Evolutionary conservation across 2,888 invertebrate genomes (phyloP), one percentile per base, ranked within the genome.

Genomic region (Oxytorus armatus): DNA sequence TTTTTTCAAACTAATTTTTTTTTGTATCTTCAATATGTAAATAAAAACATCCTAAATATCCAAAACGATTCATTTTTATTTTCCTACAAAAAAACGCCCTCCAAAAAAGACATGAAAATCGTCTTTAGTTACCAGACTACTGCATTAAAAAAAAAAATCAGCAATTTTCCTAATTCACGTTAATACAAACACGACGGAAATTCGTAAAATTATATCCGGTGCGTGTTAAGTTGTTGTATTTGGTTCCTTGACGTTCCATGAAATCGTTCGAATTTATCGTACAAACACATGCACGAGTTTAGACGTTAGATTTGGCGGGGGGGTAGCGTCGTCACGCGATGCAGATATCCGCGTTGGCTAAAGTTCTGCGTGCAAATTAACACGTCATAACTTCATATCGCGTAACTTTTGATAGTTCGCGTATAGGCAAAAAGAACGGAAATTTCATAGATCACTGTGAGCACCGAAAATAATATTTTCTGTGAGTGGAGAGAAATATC

Each of bases 381-480:
- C 87, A 85, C 85, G 87, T 89, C 88, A 88, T 84, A 85, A 86
- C 89, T 89, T 87, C 86, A 89, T 88, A 85, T 65, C 69, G 16
- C 63, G 82, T 44, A 29, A 63, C 82, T 42, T 68, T 82, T 85
- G 86, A 88, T 84, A 77, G 82, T 83, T 79, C 21, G 42, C 79
- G 36, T 63, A 57, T 49, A 36, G 14, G 14, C 11, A 39, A 14
- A 44, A 18, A 47, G 8, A 11, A 23, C 8, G 47, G 39, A 66
- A 14, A 49, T 77, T 59, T 36, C 21, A 59, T 5, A 14, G 5
- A 68, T 4, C 11, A 16, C 14, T n/a, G n/a, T n/a, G n/a, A n/a
- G n/a, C n/a, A n/a, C n/a, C n/a, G n/a, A n/a, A n/a, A n/a, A n/a
- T n/a, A n/a, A n/a, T n/a, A n/a, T n/a, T n/a, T n/a, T n/a, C n/a